These are phyloP conservation scores for Eledone cirrhosa DNA, from an alignment of 2,888 invertebrate species.

Conservation along the genomic window DNA sequence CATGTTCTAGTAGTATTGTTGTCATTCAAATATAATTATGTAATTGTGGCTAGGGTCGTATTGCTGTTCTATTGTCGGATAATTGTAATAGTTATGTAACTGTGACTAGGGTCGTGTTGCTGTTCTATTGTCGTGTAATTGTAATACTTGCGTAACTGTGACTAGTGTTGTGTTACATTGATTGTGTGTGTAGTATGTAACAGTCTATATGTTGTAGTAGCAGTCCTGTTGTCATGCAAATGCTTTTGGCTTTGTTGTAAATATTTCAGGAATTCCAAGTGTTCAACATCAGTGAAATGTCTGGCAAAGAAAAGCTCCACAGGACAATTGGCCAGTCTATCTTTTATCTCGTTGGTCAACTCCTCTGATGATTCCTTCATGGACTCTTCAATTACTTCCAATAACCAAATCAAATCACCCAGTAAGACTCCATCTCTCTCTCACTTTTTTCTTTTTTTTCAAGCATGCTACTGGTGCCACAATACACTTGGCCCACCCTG, in stretches of 20 bases:
- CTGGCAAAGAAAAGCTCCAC: background rate
- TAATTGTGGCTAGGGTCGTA: too few species aligned
- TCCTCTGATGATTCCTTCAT: constrained; percentile 4
- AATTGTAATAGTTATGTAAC: too few species aligned
- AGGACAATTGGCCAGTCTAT: background rate
- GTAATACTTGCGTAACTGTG: too few species aligned
- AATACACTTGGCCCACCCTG: too few species aligned
- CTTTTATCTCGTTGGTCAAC: constrained; percentile 19
- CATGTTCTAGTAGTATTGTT: too few species aligned
- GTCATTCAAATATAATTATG: too few species aligned
- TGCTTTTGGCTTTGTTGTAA: background rate
- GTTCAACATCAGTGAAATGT: background rate
- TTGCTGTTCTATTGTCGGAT: too few species aligned
- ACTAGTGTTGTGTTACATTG: background rate
- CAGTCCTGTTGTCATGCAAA: background rate
- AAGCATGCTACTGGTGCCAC: background rate
- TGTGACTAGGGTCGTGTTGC: too few species aligned
- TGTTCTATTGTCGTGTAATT: too few species aligned
- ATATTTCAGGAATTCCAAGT: background rate
- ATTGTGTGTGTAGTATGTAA: background rate
- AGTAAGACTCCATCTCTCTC: background rate
- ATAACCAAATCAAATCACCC: background rate
- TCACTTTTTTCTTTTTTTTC: background rate
- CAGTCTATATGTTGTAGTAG: too few species aligned
- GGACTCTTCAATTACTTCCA: background rate